Base-by-base conservation (phyloP, 2,113 vertebrate genomes). In the Eurypyga helias region DNA sequence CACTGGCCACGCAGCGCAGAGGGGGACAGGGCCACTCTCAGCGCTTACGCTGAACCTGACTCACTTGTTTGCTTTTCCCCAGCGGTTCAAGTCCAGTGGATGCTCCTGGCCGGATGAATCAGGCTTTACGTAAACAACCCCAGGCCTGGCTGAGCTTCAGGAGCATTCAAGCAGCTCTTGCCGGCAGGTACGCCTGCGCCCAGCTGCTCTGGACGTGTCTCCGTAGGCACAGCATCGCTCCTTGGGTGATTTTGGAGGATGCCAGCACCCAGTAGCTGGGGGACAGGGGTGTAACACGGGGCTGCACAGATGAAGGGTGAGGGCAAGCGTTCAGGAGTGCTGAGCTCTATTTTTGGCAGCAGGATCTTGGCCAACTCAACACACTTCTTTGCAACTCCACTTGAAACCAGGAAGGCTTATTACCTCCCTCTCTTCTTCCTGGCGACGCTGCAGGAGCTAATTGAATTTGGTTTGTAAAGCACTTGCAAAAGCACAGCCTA, bases 401-500 rank as follows among this genome's bases (percentile, higher is more conserved):
- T 85, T 92, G 92, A 95, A 97, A 95, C 38, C 81, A 82, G 90
- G 83, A 93, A 95, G 87, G 90, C 83, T 93, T 89, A 94, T 92
- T 97, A 87, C 92, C 73, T 87, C 94, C 92, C 73, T 91, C 95
- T 67, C 90, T 66, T 76, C 93, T 94, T 95, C 96, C 96, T 93
- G 93, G 82, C 23, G 25, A 94, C 82, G 7, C 96, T 75, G 93
- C 90, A 58, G 95, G 95, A 88, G 48, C 88, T 96, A 96, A 96
- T 95, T 95, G 94, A 97, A 95, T 97, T 90, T 96, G 93, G 95
- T 96, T 96, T 94, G 95, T 94, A 96, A 96, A 97, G 96, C 96
- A 93, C 85, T 96, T 90, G 90, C 92, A 97, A 96, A 97, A 96
- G 95, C 96, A 92, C 95, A 95, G 95, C 88, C 95, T 90, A 96